Conservation (phyloP, 2,797 vertebrate genomes). For the Podarcis siculus region DNA sequence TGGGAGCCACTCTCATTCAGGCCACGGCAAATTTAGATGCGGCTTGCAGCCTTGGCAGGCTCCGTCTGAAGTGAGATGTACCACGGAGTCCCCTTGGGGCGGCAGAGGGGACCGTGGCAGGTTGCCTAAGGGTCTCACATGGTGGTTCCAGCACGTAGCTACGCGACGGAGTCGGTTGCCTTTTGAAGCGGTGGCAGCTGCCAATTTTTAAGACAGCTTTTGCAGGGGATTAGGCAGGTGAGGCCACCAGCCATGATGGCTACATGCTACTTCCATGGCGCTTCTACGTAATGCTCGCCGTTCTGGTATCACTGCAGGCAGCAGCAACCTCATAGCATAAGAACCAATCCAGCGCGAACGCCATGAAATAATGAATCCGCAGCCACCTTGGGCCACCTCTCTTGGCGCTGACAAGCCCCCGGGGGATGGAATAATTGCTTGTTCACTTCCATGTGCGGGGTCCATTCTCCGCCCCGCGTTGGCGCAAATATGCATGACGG, state of each 20-base stretch:
- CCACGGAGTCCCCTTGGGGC: not conserved
- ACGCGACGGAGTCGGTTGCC: not conserved
- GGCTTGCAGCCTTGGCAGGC: not conserved
- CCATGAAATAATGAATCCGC: not conserved
- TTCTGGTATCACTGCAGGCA: not conserved
- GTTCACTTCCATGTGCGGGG: too few relatives aligned
- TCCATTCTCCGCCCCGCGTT: not conserved
- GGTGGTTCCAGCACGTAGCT: not conserved
- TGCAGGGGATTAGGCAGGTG: not conserved
- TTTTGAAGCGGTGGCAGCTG: not conserved
- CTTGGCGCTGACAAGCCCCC: not conserved
- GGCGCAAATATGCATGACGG: not conserved
- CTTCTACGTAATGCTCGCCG: not conserved
- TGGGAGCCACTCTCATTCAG: not conserved
- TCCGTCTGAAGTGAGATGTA: not conserved
- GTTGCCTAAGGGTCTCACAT: not conserved
- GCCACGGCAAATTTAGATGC: too few relatives aligned
- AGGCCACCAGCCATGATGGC: not conserved
- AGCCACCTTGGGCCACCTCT: not conserved
- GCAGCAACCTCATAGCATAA: not conserved
- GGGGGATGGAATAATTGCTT: not conserved
- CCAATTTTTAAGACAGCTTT: not conserved
- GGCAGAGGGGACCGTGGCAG: not conserved
- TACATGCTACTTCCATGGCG: too few relatives aligned
- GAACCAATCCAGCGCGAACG: not conserved